Evolutionary conservation across 2,113 vertebrate species (phyloP), one percentile per base, ranked within the genome.

Genomic region (Paedocypris sp.): DNA sequence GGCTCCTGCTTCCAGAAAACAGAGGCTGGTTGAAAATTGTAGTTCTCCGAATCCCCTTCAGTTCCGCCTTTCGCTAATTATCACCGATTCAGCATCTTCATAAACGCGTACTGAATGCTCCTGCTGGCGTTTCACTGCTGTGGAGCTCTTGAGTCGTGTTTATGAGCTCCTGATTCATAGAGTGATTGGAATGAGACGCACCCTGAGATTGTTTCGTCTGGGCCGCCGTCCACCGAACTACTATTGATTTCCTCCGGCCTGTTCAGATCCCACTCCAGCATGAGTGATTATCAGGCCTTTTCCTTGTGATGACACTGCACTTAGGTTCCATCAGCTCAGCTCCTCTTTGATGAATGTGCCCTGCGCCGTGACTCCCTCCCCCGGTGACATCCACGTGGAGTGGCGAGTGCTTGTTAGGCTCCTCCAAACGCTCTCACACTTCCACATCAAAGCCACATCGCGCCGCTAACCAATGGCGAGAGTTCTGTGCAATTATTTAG

Each of bases 281-380:
- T 70, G 73, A 75, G 73, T 75, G 73, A 75, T 75, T 65, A 72
- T 73, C 70, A 60, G 56, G 52, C 53, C 67, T 61, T 57, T 73
- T 71, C 67, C 70, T 63, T 66, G 70, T 71, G 68, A 73, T 73
- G 73, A 73, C 62, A 70, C 73, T 75, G 68, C 66, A 71, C 64
- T 71, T 67, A 69, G 64, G 48, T 64, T 69, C 62, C 42, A 66
- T 73, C 71, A 67, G 66, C 72, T 62, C 67, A 67, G 46, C 61
- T 33, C 38, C 19, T 47, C 60, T 54, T 66, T 75, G 70, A 75
- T 75, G 62, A 73, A 75, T 75, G 73, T 70, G 64, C 52, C 57
- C 51, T 42, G 42, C 33, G 32, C 48, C 46, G 42, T 16, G 52
- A 60, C 61, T 65, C 58, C 41, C 38, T 62, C 66, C 67, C 67